These are phyloP conservation scores for Leucophora obtusa DNA, from an alignment of 2,888 invertebrate species.

Conservation along the genomic window DNA sequence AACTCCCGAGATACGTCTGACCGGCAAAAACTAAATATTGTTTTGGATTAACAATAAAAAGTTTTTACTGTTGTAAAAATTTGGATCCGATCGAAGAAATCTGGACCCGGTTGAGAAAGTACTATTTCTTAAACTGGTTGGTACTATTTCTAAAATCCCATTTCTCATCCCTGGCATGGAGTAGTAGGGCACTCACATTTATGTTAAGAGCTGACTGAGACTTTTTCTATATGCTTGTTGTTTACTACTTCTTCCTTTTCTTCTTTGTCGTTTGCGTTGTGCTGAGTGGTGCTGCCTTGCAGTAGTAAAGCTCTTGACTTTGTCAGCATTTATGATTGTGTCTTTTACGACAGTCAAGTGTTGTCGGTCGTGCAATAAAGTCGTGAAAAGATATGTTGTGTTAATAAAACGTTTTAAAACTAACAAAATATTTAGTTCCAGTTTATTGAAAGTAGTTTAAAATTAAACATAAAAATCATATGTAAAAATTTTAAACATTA, in stretches of 20 bases:
- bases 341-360: slow-evolving; percentile 62
- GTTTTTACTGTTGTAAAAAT: too few relatives aligned
- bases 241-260: not conserved
- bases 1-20: too few relatives aligned
- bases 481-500: not conserved
- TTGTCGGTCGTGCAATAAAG: slow-evolving; percentile 66
- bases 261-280: not conserved
- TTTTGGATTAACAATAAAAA: too few relatives aligned
- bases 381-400: slow-evolving; percentile 27
- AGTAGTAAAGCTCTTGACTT: slow-evolving; percentile 52
- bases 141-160: too few relatives aligned
- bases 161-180: too few relatives aligned
- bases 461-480: not conserved
- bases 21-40: too few relatives aligned
- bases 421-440: not conserved
- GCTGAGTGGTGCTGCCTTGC: slow-evolving; percentile 30
- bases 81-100: too few relatives aligned
- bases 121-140: too few relatives aligned
- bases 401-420: not conserved
- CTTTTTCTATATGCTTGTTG: not conserved
- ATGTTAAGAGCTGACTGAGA: slow-evolving; percentile 23
- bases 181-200: slow-evolving; percentile 17
- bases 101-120: too few relatives aligned
- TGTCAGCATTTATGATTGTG: slow-evolving; percentile 46
- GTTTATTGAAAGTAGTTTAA: not conserved